Base-by-base conservation (phyloP, 2,113 vertebrate species). In the Cyrtonyx montezumae region DNA sequence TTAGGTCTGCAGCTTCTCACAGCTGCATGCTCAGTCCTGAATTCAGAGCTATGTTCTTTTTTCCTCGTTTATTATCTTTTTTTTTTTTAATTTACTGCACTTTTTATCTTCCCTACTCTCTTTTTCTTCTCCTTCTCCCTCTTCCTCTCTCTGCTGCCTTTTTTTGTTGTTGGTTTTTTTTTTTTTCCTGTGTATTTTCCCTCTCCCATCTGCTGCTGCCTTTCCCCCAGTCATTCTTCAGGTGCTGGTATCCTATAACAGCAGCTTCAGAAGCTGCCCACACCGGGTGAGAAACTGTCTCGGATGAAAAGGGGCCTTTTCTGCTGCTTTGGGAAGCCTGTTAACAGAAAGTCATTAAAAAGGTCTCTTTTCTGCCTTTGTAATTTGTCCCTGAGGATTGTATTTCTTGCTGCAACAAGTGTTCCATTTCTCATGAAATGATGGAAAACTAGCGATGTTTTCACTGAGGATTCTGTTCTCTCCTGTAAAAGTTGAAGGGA, bases 341-440 rank as follows among this genome's bases (percentile, higher is more conserved):
- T 97, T 97, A 97, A 96, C 97, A 97, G 94, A 46, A 97, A 96
- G 93, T 97, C 96, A 97, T 97, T 97, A 96, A 96, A 97, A 95
- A 91, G 96, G 79, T 95, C 93, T 89, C 84, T 96, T 97, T 96
- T 92, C 96, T 88, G 84, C 95, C 91, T 97, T 97, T 96, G 96
- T 97, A 96, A 96, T 96, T 96, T 95, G 93, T 88, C 78, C 90
- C 84, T 15, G 36, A 85, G 95, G 91, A 97, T 97, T 96, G 80
- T 93, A 37, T 97, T 97, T 97, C 97, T 93, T 88, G 69, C 80
- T 61, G 81, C 76, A 91, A 82, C 75, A 85, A 94, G 67, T 87
- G 78, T 92, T 94, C 93, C 63, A 79, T 91, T 95, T 93, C 85
- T 89, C 88, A 87, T 84, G 87, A 91, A 93, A 96, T 74, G 66